phyloP scores from a whole-genome alignment of 2,888 invertebrate species.

The Rotaria socialis region DNA sequence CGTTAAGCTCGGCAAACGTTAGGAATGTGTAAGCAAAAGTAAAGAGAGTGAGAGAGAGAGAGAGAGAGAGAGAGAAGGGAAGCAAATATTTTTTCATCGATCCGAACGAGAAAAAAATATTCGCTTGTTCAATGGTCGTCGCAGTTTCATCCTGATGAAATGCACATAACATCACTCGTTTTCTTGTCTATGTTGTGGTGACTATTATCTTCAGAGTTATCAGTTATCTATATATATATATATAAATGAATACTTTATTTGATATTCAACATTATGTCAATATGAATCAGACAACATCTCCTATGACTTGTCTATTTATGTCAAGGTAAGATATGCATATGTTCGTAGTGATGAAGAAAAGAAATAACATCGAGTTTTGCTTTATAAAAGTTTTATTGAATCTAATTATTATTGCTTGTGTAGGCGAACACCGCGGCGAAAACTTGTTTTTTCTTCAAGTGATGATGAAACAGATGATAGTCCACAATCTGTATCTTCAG shows the following conservation, averaged over 20 bases:
- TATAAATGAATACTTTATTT: neutral
- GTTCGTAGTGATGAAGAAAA: no score
- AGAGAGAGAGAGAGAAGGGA: neutral
- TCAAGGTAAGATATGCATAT: neutral
- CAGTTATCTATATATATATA: neutral
- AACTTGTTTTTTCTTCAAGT: slow-evolving; percentile 25
- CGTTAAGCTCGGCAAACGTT: slow-evolving; percentile 26
- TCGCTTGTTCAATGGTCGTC: neutral
- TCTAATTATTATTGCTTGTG: neutral
- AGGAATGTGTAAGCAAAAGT: neutral
- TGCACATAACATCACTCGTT: slow-evolving; percentile 11
- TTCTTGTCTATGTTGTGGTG: slow-evolving; percentile 11
- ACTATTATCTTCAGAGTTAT: slow-evolving; percentile 18
- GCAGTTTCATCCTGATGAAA: neutral
- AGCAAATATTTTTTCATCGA: slow-evolving; percentile 26
- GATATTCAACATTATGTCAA: neutral
- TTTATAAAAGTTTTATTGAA: no score
- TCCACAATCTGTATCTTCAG: neutral
- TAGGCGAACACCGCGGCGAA: slow-evolving; percentile 23
- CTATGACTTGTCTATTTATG: neutral
- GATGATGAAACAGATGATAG: slow-evolving; percentile 32
- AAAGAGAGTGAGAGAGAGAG: no score
- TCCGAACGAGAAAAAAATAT: neutral
- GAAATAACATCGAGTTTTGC: no score
- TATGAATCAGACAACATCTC: slow-evolving; percentile 1